phyloP scores from a whole-genome alignment of 2,797 vertebrate genomes.

The Arremon brunneinucha region DNA sequence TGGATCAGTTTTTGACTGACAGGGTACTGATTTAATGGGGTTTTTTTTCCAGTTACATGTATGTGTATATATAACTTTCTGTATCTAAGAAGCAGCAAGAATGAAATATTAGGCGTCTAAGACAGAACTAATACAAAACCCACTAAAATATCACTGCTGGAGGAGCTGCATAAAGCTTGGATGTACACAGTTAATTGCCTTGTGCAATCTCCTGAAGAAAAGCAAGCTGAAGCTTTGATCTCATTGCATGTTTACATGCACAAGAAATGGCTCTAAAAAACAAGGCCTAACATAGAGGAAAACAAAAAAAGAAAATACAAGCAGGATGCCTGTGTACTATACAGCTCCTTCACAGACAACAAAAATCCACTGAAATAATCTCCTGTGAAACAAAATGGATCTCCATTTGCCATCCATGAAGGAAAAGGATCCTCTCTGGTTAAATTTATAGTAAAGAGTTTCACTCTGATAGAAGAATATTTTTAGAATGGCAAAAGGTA shows the following conservation, averaged over 20 bases:
- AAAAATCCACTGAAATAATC: not conserved
- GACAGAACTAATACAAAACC: not conserved
- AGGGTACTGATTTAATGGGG: fast-evolving
- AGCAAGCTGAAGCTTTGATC: not conserved
- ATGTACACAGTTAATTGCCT: not conserved
- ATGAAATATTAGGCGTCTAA: not conserved
- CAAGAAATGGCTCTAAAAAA: not conserved
- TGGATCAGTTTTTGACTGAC: not conserved
- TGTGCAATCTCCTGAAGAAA: not conserved
- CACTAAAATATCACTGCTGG: not conserved
- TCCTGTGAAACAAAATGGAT: not conserved
- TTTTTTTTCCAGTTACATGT: not conserved
- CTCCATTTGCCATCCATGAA: not conserved
- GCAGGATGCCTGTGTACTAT: not conserved
- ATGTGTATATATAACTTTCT: not conserved
- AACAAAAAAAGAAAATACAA: not conserved
- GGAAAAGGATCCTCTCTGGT: not conserved
- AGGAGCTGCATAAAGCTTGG: not conserved
- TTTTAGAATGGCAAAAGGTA: not conserved
- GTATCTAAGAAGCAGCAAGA: not conserved
- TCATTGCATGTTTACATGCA: not conserved
- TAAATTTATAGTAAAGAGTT: not conserved
- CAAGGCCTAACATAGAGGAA: not conserved
- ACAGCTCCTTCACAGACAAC: not conserved
- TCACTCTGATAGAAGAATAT: not conserved